phyloP scores from a whole-genome alignment of 2,888 invertebrate species.

The Urechis unicinctus region DNA sequence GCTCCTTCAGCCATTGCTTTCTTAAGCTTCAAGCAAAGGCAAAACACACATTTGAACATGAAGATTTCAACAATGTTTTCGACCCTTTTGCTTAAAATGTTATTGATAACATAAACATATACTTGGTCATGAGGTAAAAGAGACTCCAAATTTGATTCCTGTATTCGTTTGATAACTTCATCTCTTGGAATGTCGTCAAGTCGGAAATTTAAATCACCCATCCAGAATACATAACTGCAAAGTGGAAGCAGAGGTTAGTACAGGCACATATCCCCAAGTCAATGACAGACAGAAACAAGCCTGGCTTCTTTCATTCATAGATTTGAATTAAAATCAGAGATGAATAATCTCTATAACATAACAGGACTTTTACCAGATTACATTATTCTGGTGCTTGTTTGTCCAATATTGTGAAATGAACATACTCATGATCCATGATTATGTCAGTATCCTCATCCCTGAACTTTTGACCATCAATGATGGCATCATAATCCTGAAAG shows the following conservation, averaged over 20 bases:
- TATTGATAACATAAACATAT: conserved; percentile 1
- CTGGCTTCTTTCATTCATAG: too few species aligned
- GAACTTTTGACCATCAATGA: conserved; percentile 76
- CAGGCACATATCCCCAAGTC: too few species aligned
- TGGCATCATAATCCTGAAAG: conserved; percentile 70
- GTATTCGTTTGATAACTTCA: conserved; percentile 58
- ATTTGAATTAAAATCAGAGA: neutral
- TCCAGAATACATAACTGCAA: conserved; percentile 82
- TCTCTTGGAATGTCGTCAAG: conserved; percentile 55
- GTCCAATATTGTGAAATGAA: conserved; percentile 13
- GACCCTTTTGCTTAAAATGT: neutral
- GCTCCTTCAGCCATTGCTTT: conserved; percentile 58
- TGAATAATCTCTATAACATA: too few species aligned
- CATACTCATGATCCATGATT: conserved; percentile 87
- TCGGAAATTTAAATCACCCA: conserved; percentile 91
- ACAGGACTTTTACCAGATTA: too few species aligned
- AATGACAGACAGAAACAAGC: too few species aligned
- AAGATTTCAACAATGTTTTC: neutral
- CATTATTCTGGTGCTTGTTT: too few species aligned
- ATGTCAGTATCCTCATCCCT: conserved; percentile 69
- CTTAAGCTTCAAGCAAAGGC: conserved; percentile 29
- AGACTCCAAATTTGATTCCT: conserved; percentile 61
- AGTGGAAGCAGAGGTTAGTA: too few species aligned
- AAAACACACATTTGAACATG: too few species aligned
- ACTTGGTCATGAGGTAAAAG: conserved; percentile 67